Evolutionary conservation across 2,113 vertebrate genomes (phyloP).

Genomic region (Lycaon pictus): DNA sequence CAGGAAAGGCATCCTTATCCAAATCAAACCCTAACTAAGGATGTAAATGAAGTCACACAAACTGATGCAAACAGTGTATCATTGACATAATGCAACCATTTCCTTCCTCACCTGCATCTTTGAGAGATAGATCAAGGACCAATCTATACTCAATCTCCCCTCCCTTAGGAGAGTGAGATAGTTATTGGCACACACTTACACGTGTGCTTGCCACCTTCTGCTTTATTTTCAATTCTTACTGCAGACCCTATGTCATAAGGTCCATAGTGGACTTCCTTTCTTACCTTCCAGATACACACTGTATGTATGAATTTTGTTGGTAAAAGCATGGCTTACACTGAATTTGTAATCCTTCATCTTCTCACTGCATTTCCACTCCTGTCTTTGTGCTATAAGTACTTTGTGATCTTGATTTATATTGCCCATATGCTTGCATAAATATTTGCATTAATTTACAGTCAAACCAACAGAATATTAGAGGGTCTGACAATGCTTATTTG

Average conservation of each 20-base stretch:
- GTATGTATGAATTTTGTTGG: not conserved
- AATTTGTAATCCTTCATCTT: not conserved
- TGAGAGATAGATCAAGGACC: not conserved
- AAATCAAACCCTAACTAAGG: not conserved
- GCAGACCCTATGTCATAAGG: not conserved
- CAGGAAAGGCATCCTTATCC: not conserved
- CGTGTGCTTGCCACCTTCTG: not conserved
- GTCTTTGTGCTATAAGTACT: not conserved
- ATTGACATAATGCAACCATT: not conserved
- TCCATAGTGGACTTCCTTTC: not conserved
- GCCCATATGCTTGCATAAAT: not conserved
- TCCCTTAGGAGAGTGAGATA: not conserved
- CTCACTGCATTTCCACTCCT: not conserved
- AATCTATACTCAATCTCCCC: not conserved
- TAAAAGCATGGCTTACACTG: not conserved
- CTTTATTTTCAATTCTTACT: not conserved
- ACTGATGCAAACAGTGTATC: not conserved
- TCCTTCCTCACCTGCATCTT: not conserved
- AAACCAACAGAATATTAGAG: not conserved
- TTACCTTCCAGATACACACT: not conserved
- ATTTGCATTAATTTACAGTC: not conserved
- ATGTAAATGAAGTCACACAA: not conserved
- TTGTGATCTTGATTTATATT: not conserved
- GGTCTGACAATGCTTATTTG: not conserved
- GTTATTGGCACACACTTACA: not conserved